Conservation (phyloP, 2,797 vertebrate genomes). For the Zenarchopterus dispar region DNA sequence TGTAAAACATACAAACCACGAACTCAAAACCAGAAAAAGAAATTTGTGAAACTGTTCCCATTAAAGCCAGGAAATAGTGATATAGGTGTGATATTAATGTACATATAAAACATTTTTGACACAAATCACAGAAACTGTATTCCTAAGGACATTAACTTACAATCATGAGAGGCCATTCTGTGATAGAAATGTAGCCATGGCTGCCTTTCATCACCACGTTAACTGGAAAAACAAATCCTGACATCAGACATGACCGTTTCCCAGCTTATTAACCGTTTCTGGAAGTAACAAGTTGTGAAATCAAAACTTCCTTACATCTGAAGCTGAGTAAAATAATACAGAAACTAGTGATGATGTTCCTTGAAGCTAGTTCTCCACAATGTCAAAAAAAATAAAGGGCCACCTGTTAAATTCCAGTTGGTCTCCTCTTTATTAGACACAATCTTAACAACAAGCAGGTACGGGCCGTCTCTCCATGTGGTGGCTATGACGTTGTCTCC, state of each 20-base stretch:
- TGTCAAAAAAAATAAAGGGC: conserved; percentile 3
- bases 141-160: conserved; percentile 76
- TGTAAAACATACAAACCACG: too few species aligned
- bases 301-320: neutral
- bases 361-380: neutral
- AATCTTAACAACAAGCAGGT: conserved; percentile 84
- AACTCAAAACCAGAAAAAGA: too few species aligned
- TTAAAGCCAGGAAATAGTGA: neutral
- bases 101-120: neutral
- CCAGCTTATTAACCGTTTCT: conserved; percentile 1
- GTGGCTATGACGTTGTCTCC: conserved; percentile 83
- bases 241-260: conserved; percentile 10
- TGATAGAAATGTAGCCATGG: conserved; percentile 88
- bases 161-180: conserved; percentile 91
- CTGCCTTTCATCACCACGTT: conserved; percentile 85
- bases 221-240: conserved; percentile 72
- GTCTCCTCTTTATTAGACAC: conserved; percentile 66
- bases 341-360: neutral
- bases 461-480: conserved; percentile 88
- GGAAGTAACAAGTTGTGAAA: neutral
- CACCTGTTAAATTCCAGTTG: conserved; percentile 88
- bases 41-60: too few species aligned
- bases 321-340: neutral
- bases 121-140: neutral
- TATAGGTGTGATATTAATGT: neutral